Evolutionary conservation across 2,113 vertebrate species (phyloP), one percentile per base, ranked within the genome.

Genomic region (Galbula dea): DNA sequence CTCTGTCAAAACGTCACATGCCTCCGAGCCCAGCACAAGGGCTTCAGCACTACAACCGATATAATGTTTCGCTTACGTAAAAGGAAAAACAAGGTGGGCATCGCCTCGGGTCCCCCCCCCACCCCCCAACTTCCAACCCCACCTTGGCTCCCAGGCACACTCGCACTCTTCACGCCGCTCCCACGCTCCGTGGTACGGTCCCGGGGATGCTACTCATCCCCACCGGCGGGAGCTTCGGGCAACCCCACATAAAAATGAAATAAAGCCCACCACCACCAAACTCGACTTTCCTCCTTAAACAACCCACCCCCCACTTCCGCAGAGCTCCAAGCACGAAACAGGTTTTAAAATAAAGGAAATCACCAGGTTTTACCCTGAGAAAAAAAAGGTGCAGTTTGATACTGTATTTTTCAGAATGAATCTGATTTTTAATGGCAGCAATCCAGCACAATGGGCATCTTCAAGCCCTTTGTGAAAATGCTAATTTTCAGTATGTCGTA

Each of bases 401-500:
- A 82, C 71, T 73, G 82, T 88, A 86, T 83, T 92, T 95, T 92
- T 55, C 37, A 49, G 67, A 82, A 57, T 10, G 34, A 82, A 68
- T 52, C 78, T 45, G 83, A 92, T 75, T 88, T 94, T 93, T 80
- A 95, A 84, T 57, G 93, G 96, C 96, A 91, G 92, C 93, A 91
- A 97, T 90, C 93, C 96, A 54, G 41, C 93, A 97, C 95, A 97
- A 98, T 92, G 46, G 90, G 86, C 89, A 91, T 96, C 93, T 96
- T 92, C 93, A 95, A 88, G 43, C 74, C 95, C 95, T 97, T 96
- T 97, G 97, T 96, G 81, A 67, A 97, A 96, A 97, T 97, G 97
- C 97, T 97, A 97, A 98, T 98, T 97, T 97, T 88, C 79, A 68
- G 77, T 95, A 57, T 62, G 90, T 67, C 86, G 85, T 26, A 74